These are phyloP conservation scores for Megastigmus dorsalis DNA, from an alignment of 2,888 invertebrate species.

Conservation along the genomic window DNA sequence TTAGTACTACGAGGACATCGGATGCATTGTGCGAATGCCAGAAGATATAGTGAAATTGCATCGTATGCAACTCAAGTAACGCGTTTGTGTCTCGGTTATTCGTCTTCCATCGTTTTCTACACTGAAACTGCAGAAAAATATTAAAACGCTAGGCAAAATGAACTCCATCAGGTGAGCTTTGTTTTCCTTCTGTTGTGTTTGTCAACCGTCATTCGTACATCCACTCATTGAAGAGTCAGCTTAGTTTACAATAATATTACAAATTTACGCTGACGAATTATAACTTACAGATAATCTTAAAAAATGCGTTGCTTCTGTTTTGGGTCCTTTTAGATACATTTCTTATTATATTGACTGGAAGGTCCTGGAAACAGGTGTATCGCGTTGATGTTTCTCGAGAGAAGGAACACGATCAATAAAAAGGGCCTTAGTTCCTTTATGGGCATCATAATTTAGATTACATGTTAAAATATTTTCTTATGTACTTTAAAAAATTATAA, in stretches of 20 bases:
- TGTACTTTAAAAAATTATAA: neutral
- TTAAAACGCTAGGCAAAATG: conserved; percentile 12
- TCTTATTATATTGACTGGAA: neutral
- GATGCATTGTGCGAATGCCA: neutral
- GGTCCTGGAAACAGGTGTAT: conserved; percentile 24
- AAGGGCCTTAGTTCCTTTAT: conserved; percentile 16
- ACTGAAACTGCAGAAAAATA: neutral
- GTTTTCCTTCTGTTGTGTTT: neutral
- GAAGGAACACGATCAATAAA: neutral
- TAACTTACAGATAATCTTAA: too few relatives aligned
- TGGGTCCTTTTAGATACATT: neutral
- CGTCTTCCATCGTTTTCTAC: neutral
- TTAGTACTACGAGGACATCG: neutral
- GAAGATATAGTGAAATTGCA: neutral
- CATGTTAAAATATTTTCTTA: too few relatives aligned
- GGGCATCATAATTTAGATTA: too few relatives aligned
- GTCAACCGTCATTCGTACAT: conserved; percentile 7
- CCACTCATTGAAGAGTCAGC: neutral
- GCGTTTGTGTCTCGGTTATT: neutral
- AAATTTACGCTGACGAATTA: neutral
- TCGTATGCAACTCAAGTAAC: neutral
- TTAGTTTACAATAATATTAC: neutral
- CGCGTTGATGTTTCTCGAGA: neutral
- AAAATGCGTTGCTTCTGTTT: too few relatives aligned
- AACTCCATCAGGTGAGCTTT: conserved; percentile 35